Percentiles rank a stretch among this genome's conserved stretches.
phyloP scores from a whole-genome alignment of 2,797 vertebrate genomes.

The Percopsis omiscomaycus region DNA sequence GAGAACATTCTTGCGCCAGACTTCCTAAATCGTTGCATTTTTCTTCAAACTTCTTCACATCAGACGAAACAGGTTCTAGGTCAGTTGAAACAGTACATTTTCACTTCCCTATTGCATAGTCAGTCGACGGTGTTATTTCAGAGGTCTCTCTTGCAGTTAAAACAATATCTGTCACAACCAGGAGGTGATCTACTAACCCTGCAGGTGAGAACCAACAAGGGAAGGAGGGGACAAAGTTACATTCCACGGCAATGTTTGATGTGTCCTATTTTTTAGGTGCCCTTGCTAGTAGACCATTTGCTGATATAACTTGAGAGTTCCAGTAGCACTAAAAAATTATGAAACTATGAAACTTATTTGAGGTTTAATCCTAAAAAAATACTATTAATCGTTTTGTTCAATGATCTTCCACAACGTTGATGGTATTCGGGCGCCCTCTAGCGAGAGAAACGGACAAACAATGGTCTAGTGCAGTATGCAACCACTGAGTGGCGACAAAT shows the following conservation, averaged over 20 bases:
- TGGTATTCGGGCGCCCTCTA: conserved; percentile 10
- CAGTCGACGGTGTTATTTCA: neutral
- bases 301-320: too few relatives aligned
- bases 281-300: neutral
- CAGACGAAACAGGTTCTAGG: neutral
- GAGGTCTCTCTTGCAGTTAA: conserved; percentile 2
- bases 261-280: conserved; percentile 5
- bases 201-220: conserved; percentile 15
- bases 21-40: neutral
- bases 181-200: neutral
- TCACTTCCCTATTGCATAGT: neutral
- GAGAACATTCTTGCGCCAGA: conserved; percentile 28
- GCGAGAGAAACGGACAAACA: neutral
- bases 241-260: conserved; percentile 6
- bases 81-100: rapidly evolving
- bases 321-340: too few relatives aligned
- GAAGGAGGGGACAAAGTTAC: conserved; percentile 24
- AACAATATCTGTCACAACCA: conserved; percentile 8
- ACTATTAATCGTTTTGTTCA: too few relatives aligned
- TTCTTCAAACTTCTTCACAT: neutral
- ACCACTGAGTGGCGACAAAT: conserved; percentile 53
- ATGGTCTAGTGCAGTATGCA: neutral
- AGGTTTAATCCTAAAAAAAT: too few relatives aligned
- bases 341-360: too few relatives aligned
- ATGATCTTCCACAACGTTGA: neutral